Conservation (phyloP, 2,888 invertebrate species). For the Chouioia cunea region DNA sequence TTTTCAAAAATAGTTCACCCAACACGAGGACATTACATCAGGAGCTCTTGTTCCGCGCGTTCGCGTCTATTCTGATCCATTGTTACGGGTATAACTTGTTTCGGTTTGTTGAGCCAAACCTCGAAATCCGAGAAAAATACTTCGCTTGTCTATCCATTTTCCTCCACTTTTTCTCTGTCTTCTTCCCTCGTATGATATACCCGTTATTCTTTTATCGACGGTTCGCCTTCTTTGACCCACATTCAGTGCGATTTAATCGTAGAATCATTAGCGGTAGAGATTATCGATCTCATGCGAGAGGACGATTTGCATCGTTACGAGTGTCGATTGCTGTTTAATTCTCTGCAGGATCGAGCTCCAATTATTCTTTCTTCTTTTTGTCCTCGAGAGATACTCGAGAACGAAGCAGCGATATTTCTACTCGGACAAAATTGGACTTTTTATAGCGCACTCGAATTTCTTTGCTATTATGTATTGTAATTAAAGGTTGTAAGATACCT, state of each 20-base stretch:
- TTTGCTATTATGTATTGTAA: no score
- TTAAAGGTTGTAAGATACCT: no score
- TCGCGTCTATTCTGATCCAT: constrained; percentile 24
- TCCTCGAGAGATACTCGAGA: no score
- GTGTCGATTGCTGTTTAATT: no score
- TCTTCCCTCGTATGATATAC: not conserved
- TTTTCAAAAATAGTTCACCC: not conserved
- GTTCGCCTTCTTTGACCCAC: constrained; percentile 22
- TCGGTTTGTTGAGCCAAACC: not conserved
- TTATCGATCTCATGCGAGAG: no score
- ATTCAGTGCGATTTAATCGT: constrained; percentile 23
- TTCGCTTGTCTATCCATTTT: not conserved
- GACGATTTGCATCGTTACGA: no score
- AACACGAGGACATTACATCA: no score
- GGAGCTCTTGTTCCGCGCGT: constrained; percentile 31
- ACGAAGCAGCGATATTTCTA: no score
- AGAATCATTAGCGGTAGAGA: constrained; percentile 18
- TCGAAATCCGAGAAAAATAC: constrained; percentile 24
- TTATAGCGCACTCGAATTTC: no score
- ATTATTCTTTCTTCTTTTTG: no score
- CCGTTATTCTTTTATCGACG: constrained; percentile 25
- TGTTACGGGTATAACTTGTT: constrained; percentile 27
- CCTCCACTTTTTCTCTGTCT: not conserved
- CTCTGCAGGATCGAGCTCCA: no score
- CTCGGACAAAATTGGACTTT: no score